Percentiles rank a stretch among this genome's conserved stretches.
Conservation (phyloP, 92 coral and sea anemone species). For the Zoanthus sociatus region DNA sequence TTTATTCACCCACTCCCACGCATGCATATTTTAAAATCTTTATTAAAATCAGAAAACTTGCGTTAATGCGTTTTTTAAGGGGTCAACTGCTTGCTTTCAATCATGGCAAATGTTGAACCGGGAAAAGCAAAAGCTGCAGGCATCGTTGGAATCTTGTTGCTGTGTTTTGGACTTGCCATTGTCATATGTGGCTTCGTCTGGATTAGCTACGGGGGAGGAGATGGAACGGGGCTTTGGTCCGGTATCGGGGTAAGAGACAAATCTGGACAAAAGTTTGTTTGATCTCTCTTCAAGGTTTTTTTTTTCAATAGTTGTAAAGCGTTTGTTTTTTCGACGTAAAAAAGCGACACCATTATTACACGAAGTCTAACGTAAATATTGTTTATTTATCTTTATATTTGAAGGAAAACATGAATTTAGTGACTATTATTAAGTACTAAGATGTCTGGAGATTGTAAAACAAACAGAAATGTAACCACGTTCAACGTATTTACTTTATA, state of each 20-base stretch:
- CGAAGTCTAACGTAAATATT: background rate
- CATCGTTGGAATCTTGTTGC: conserved; percentile 66
- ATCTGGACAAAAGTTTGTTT: background rate
- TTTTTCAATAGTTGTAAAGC: background rate
- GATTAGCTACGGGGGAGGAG: conserved; percentile 62
- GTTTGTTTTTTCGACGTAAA: background rate
- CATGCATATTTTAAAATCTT: background rate
- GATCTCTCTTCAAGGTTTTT: background rate
- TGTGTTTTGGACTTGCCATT: conserved; percentile 40
- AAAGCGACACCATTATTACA: background rate
- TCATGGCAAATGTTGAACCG: conserved; percentile 52
- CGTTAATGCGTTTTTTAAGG: background rate
- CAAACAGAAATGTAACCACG: background rate
- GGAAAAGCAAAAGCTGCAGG: conserved; percentile 88
- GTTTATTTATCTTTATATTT: background rate
- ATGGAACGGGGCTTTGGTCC: conserved; percentile 77
- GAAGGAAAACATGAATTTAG: background rate
- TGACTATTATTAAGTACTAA: background rate
- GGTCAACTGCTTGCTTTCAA: background rate
- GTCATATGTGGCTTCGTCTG: conserved; percentile 73
- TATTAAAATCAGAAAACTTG: background rate
- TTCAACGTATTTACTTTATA: background rate
- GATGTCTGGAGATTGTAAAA: background rate
- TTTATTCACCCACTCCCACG: conserved; percentile 8
- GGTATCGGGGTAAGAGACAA: conserved; percentile 78